Percentiles rank a stretch among this genome's conserved stretches.
Conservation (phyloP, 2,113 vertebrate genomes). For the Pelvicachromis taeniatus region DNA sequence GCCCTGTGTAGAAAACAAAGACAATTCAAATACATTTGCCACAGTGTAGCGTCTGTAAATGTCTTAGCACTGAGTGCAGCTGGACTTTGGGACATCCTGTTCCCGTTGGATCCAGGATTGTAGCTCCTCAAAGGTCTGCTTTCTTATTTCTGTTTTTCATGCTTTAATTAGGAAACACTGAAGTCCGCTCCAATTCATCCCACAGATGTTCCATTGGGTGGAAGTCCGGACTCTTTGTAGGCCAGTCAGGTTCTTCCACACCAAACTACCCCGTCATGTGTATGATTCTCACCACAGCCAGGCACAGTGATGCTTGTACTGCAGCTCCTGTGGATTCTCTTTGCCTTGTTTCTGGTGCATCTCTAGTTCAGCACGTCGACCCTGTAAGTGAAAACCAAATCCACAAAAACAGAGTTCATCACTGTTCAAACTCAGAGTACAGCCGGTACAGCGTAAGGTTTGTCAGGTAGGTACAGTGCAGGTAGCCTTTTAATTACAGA, state of each 20-base stretch:
- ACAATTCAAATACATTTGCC: accelerated
- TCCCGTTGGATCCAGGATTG: no score
- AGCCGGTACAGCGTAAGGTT: neutral
- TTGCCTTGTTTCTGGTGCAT: conserved; percentile 86
- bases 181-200: neutral
- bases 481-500: no score
- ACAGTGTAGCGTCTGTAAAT: accelerated
- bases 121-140: neutral
- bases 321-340: conserved; percentile 81
- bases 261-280: neutral
- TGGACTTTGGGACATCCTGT: neutral
- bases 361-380: conserved; percentile 87
- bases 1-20: conserved; percentile 76
- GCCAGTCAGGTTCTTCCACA: neutral
- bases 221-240: neutral
- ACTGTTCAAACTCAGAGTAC: no score
- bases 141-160: neutral
- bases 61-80: neutral
- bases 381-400: conserved; percentile 67
- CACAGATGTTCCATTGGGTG: neutral
- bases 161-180: neutral
- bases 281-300: conserved; percentile 88
- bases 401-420: neutral
- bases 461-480: neutral
- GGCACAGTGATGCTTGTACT: conserved; percentile 83